Evolutionary conservation across 2,888 invertebrate genomes (phyloP).

Genomic region (Neuroscelio doddi): DNA sequence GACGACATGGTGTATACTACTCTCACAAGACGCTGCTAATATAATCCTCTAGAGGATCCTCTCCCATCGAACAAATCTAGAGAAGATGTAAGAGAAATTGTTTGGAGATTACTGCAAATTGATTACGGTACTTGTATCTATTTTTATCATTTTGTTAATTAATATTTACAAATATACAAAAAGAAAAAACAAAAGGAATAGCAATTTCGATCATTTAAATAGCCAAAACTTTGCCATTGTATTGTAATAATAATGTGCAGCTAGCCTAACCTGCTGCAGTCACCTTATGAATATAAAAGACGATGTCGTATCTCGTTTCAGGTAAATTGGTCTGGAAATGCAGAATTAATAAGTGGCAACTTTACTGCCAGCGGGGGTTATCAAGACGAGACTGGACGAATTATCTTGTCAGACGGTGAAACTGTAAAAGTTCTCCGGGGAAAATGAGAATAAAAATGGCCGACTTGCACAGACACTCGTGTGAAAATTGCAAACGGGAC

Average conservation of each 20-base stretch:
- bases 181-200: too few relatives aligned
- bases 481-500: conserved; percentile 46
- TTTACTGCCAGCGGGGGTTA: conserved; percentile 15
- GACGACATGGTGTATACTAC: conserved; percentile 28
- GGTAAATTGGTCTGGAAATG: conserved; percentile 33
- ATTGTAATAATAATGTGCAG: too few relatives aligned
- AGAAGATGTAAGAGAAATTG: too few relatives aligned
- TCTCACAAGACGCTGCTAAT: conserved; percentile 16
- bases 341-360: conserved; percentile 25
- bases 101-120: too few relatives aligned
- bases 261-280: conserved; percentile 17
- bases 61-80: too few relatives aligned
- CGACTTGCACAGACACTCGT: conserved; percentile 40
- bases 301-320: conserved; percentile 4
- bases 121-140: too few relatives aligned
- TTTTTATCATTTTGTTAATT: too few relatives aligned
- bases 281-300: conserved; percentile 9
- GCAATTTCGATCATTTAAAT: too few relatives aligned
- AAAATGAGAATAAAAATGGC: conserved; percentile 44
- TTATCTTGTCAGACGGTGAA: conserved; percentile 65
- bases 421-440: conserved; percentile 62
- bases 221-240: too few relatives aligned
- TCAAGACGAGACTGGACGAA: conserved; percentile 52
- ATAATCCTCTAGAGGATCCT: too few relatives aligned
- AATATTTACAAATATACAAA: too few relatives aligned